phyloP scores from a whole-genome alignment of 1,140 invertebrate species.

The Lepidotrigona ventralis region DNA sequence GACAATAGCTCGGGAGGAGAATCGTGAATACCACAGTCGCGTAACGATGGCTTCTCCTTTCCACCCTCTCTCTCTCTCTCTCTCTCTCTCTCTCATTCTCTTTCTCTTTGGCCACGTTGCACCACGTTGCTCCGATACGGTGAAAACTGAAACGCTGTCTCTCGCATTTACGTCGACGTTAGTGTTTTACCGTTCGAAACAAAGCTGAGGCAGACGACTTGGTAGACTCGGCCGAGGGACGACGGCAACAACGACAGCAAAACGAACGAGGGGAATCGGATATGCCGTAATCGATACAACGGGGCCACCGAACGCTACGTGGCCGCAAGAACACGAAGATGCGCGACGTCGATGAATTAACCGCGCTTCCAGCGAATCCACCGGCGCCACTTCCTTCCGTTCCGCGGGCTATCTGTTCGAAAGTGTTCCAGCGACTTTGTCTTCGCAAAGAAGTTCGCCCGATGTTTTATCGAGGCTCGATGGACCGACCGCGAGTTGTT shows the following conservation, averaged over 20 bases:
- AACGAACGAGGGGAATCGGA: constrained; percentile 45
- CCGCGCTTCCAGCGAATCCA: constrained; percentile 33
- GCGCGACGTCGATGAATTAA: constrained; percentile 33
- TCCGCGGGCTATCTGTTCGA: not conserved
- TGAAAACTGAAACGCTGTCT: constrained; percentile 37
- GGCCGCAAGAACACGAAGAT: constrained; percentile 28
- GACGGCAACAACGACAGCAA: constrained; percentile 23
- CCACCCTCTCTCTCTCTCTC: not conserved
- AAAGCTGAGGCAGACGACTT: constrained; percentile 22
- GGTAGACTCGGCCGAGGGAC: not conserved
- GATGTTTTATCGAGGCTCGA: not conserved
- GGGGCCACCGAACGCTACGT: constrained; percentile 39
- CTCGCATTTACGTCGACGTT: constrained; percentile 47
- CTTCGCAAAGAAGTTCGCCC: not conserved
- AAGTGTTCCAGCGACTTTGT: not conserved
- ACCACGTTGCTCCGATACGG: not conserved
- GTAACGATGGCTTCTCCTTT: not conserved
- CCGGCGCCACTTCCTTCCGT: constrained; percentile 9
- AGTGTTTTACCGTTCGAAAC: constrained; percentile 43
- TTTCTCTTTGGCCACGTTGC: not conserved
- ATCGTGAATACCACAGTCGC: constrained; percentile 19
- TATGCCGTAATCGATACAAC: constrained; percentile 48
- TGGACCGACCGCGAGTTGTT: not conserved
- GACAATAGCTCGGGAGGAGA: constrained; percentile 11
- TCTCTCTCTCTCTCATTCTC: not conserved